These are phyloP conservation scores for Typhlomys cinereus DNA, from an alignment of 2,113 vertebrate genomes.

Conservation along the genomic window DNA sequence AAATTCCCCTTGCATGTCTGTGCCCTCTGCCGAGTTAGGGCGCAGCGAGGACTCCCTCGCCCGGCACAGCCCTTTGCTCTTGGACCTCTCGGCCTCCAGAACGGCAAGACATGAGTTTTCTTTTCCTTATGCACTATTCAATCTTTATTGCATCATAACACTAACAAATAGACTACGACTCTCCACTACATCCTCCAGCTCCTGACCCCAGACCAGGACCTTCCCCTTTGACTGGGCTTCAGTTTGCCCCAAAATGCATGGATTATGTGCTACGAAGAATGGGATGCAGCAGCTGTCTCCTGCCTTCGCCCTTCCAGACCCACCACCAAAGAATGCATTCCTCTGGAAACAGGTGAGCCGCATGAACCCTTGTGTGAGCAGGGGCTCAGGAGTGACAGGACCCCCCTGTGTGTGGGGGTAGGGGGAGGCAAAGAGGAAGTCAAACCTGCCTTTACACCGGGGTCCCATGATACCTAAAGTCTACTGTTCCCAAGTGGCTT, in stretches of 20 bases:
- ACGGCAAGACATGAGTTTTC: neutral
- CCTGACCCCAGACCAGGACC: neutral
- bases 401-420: too few relatives aligned
- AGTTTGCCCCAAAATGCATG: neutral
- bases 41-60: neutral
- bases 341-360: neutral
- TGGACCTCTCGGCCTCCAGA: neutral
- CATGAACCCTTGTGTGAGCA: neutral
- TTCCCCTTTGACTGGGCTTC: neutral
- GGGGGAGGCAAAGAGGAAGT: too few relatives aligned
- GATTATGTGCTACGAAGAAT: neutral
- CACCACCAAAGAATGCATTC: neutral
- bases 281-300: neutral
- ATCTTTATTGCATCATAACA: rapidly evolving
- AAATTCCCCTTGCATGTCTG: neutral
- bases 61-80: neutral
- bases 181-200: neutral
- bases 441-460: neutral
- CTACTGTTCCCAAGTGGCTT: neutral
- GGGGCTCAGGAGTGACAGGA: neutral
- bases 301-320: rapidly evolving
- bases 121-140: too few relatives aligned
- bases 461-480: neutral
- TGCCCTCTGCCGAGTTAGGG: neutral
- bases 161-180: too few relatives aligned